phyloP scores from a whole-genome alignment of 1,140 invertebrate species.

The Lordiphosa clarofinis region DNA sequence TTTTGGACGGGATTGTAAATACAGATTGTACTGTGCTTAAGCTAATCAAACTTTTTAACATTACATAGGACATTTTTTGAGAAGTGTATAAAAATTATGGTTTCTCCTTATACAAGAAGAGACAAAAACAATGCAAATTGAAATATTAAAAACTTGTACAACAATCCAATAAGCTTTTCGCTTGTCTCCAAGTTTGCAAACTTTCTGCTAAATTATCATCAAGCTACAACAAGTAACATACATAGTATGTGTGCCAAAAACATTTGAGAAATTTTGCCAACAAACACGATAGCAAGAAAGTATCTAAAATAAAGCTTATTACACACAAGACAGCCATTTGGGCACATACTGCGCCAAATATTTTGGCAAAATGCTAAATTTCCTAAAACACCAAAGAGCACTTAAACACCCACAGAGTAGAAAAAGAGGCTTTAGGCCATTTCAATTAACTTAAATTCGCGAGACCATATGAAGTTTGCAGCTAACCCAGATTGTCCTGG shows the following conservation, averaged over 20 bases:
- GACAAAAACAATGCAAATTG: no score
- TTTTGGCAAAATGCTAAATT: slow-evolving; percentile 15
- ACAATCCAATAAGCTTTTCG: no score
- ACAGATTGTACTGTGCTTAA: no score
- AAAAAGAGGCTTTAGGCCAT: slow-evolving; percentile 23
- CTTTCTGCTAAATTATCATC: not conserved
- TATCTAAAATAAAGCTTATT: slow-evolving; percentile 38
- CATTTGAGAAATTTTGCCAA: slow-evolving; percentile 6
- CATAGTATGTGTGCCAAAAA: slow-evolving; percentile 7
- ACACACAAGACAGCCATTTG: slow-evolving; percentile 19
- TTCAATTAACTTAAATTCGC: slow-evolving; percentile 22
- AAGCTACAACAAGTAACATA: not conserved
- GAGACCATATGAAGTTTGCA: not conserved
- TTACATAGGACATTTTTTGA: no score
- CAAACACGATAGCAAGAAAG: slow-evolving; percentile 4
- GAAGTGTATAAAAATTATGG: no score
- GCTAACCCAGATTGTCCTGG: slow-evolving; percentile 19
- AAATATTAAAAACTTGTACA: no score
- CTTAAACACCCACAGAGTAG: slow-evolving; percentile 12
- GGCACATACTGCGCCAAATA: slow-evolving; percentile 14
- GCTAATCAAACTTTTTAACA: no score
- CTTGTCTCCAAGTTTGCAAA: no score
- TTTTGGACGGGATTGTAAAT: no score
- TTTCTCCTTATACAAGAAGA: no score
- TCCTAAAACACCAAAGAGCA: slow-evolving; percentile 38